These are phyloP conservation scores for Enteromius viviparus DNA, from an alignment of 2,797 vertebrate species.

Conservation along the genomic window DNA sequence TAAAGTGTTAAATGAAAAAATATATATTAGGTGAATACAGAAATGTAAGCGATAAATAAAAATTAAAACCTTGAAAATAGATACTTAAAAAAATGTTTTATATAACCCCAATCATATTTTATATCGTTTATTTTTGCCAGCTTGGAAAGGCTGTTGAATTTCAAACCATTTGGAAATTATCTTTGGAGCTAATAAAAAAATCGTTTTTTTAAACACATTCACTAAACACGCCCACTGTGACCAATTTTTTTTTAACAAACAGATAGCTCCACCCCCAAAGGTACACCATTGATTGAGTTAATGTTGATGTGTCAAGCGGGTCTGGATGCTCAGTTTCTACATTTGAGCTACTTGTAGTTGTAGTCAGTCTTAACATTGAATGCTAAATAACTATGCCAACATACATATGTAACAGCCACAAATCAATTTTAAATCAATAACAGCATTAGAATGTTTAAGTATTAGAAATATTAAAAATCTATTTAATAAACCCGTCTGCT, in stretches of 20 bases:
- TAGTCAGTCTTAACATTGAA: background rate
- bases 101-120: background rate
- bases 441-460: background rate
- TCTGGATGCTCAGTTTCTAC: background rate
- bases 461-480: background rate
- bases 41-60: background rate
- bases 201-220: background rate
- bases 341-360: background rate
- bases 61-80: background rate
- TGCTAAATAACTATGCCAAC: background rate
- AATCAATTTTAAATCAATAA: background rate
- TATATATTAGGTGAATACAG: background rate
- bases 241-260: background rate
- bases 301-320: background rate
- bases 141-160: background rate
- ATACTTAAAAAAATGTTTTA: background rate
- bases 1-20: background rate
- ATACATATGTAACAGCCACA: background rate
- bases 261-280: background rate
- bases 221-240: background rate
- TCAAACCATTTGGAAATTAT: background rate
- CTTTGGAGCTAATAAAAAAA: background rate
- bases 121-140: background rate
- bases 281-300: background rate
- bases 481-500: conserved; percentile 36